Evolutionary conservation across 2,113 vertebrate genomes (phyloP).

Genomic region (Chamaetylas fuelleborni): DNA sequence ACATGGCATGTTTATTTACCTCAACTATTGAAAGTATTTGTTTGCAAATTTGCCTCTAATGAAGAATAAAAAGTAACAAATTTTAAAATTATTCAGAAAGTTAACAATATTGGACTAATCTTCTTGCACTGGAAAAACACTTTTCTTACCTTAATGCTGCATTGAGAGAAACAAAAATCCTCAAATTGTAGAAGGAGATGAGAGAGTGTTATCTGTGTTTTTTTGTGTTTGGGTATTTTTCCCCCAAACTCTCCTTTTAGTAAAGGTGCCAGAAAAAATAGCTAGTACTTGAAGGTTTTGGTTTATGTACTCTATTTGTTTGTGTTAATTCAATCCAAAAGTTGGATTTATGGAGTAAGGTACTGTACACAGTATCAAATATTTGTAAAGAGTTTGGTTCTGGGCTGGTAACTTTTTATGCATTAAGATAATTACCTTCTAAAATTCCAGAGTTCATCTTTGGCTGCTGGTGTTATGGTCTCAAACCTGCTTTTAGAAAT

Average conservation of each 20-base stretch:
- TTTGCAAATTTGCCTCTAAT: not conserved
- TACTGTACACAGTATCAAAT: not conserved
- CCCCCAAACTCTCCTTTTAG: not conserved
- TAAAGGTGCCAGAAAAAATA: not conserved
- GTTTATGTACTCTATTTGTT: not conserved
- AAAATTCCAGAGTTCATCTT: slow-evolving; percentile 78
- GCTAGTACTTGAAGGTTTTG: not conserved
- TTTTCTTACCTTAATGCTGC: not conserved
- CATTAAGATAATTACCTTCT: slow-evolving; percentile 17
- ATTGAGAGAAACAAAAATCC: not conserved
- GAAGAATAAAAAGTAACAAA: not conserved
- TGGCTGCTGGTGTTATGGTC: slow-evolving; percentile 79
- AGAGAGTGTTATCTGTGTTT: not conserved
- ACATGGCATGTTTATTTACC: not conserved
- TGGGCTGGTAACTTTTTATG: not conserved
- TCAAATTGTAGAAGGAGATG: not conserved
- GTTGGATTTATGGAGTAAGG: not conserved
- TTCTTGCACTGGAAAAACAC: not conserved
- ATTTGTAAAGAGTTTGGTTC: not conserved
- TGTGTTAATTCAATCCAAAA: not conserved
- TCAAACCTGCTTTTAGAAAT: slow-evolving; percentile 81
- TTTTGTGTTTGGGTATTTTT: not conserved
- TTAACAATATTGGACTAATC: not conserved
- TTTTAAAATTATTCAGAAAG: not conserved
- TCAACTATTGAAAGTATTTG: not conserved